phyloP scores from a whole-genome alignment of 2,797 vertebrate genomes.

The Anguilla anguilla region DNA sequence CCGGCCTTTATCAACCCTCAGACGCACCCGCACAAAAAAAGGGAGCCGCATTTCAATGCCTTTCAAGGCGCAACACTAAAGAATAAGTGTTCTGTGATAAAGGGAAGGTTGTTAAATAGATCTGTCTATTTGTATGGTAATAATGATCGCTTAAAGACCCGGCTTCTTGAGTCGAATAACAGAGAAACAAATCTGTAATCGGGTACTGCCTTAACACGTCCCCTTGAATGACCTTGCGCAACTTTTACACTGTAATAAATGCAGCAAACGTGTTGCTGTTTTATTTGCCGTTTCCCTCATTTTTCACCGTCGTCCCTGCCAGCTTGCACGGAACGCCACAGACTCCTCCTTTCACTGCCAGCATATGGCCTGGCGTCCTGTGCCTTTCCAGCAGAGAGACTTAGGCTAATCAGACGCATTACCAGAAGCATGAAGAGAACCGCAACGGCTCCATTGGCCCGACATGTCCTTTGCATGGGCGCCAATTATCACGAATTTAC shows the following conservation, averaged over 20 bases:
- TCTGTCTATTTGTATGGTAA: slow-evolving; percentile 88
- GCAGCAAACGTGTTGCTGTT: slow-evolving; percentile 47
- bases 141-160: slow-evolving; percentile 83
- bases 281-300: slow-evolving; percentile 47
- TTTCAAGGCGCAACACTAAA: slow-evolving; percentile 78
- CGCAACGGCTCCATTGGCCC: neutral
- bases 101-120: slow-evolving; percentile 83
- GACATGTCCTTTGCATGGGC: neutral
- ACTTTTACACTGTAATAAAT: slow-evolving; percentile 78
- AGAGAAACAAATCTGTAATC: slow-evolving; percentile 79
- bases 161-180: slow-evolving; percentile 71
- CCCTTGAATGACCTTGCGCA: slow-evolving; percentile 78
- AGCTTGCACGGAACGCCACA: neutral
- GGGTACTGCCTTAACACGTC: slow-evolving; percentile 67
- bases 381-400: neutral
- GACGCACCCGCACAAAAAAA: slow-evolving; percentile 66
- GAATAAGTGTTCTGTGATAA: slow-evolving; percentile 83
- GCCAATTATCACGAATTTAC: neutral
- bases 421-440: neutral
- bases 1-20: slow-evolving; percentile 79
- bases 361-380: neutral
- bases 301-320: slow-evolving; percentile 36
- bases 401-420: neutral
- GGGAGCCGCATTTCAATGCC: slow-evolving; percentile 72
- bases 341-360: neutral